Evolutionary conservation across 2,888 invertebrate species (phyloP), one percentile per base, ranked within the genome.

Genomic region (Lasioglossum figueresi): DNA sequence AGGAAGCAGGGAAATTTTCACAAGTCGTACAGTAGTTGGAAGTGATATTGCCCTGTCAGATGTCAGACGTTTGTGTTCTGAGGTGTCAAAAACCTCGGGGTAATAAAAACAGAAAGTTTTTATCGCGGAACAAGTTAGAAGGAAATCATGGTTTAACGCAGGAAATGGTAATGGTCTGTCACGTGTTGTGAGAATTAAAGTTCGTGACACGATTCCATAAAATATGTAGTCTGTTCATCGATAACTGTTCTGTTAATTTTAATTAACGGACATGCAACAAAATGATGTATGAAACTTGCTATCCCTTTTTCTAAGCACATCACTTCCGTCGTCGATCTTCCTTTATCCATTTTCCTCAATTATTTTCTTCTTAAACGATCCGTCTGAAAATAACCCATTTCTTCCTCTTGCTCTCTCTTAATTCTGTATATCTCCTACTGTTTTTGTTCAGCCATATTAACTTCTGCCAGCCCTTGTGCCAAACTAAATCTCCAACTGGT

Each of bases 1-100:
- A 23, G 68, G 34, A 23, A 37, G 40, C 40, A 40, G 37, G 70
- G 70, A 70, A 70, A 40, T 70, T 70, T n/a, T 70, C n/a, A n/a
- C 40, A n/a, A 40, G 2, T 37, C n/a, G 12, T 40, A n/a, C 4
- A 6, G 40, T 10, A 70, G 66, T 66, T 34, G 19, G 37, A 66
- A 66, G 40, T 40, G 70, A 70, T 70, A 70, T 40, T 37, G 23
- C 37, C 19, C 14, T 37, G 37, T 70, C 12, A 40, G 14, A 40
- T 8, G 70, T 40, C 70, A 40, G 70, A 70, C 70, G 40, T 70
- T 37, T 40, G 12, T 14, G 23, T 14, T 40, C 12, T 40, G 4
- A 37, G 34, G 23, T 37, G 34, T 68, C 34, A 34, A 23, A 68
- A 68, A 4, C 68, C 12, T 68, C 12, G 37, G 10, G 23, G 23